phyloP scores from a whole-genome alignment of 2,797 vertebrate species.

The Pteropus rufus region DNA sequence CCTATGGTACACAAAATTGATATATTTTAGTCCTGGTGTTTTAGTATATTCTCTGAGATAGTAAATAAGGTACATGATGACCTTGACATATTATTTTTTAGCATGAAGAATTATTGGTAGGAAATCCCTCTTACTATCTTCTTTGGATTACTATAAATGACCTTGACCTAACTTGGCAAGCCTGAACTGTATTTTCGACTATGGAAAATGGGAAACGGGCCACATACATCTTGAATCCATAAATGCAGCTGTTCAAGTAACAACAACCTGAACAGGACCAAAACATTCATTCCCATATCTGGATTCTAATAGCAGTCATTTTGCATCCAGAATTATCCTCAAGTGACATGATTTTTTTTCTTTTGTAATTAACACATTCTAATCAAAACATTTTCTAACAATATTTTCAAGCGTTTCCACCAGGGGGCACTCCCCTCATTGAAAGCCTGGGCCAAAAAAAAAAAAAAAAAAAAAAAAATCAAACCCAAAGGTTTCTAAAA shows the following conservation, averaged over 20 bases:
- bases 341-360: background rate
- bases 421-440: slow-evolving; percentile 80
- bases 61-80: background rate
- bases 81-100: background rate
- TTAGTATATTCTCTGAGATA: background rate
- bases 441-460: slow-evolving; percentile 70
- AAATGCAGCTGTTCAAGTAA: background rate
- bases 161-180: background rate
- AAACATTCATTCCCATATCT: background rate
- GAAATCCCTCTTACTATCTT: background rate
- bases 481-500: slow-evolving; percentile 10
- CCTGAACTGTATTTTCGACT: background rate
- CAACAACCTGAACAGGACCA: background rate
- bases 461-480: background rate
- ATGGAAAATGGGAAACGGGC: background rate
- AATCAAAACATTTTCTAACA: slow-evolving; percentile 63
- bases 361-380: slow-evolving; percentile 53
- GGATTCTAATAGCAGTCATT: background rate
- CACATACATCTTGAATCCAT: background rate
- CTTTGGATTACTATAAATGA: background rate
- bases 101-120: background rate
- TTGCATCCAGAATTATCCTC: slow-evolving; percentile 2
- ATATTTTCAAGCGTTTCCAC: slow-evolving; percentile 75
- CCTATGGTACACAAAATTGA: background rate
- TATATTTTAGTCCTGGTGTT: background rate